Evolutionary conservation across 2,888 invertebrate species (phyloP).

Genomic region (Lasioglossum oenotherae): DNA sequence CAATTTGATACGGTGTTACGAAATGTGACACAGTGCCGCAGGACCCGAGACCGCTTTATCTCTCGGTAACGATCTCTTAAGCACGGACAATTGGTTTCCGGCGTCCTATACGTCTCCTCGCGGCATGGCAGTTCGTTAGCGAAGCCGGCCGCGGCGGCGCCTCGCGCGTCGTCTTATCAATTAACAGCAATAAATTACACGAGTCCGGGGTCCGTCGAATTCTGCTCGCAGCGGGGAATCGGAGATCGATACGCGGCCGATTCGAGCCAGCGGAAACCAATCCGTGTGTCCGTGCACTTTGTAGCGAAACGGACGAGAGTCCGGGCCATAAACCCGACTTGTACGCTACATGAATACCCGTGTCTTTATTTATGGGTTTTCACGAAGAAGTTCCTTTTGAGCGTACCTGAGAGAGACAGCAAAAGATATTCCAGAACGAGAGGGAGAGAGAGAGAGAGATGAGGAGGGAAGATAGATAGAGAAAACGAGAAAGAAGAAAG

Average conservation of each 20-base stretch:
- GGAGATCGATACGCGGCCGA: slow-evolving; percentile 17
- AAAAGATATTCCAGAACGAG: background rate
- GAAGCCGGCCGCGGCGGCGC: background rate
- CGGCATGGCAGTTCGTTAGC: background rate
- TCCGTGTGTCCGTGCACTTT: slow-evolving; percentile 36
- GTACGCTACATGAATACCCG: slow-evolving; percentile 71
- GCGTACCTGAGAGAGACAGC: slow-evolving; percentile 23
- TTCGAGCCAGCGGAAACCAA: slow-evolving; percentile 14
- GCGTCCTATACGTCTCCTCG: background rate
- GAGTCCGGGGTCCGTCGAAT: background rate
- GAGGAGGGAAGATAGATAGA: too few relatives aligned
- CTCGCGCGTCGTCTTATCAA: slow-evolving; percentile 15
- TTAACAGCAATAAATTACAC: slow-evolving; percentile 7
- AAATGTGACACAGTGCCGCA: background rate
- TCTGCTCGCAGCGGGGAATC: background rate
- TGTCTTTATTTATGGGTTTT: slow-evolving; percentile 75
- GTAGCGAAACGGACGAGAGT: slow-evolving; percentile 23
- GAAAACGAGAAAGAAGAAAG: background rate
- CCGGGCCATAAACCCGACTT: slow-evolving; percentile 62
- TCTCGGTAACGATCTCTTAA: background rate
- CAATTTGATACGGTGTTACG: background rate
- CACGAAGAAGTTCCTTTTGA: slow-evolving; percentile 71
- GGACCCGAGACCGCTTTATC: background rate
- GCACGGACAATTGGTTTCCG: background rate
- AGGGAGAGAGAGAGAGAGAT: background rate